Conservation (phyloP, 2,797 vertebrate species). For the Meda fulgida region DNA sequence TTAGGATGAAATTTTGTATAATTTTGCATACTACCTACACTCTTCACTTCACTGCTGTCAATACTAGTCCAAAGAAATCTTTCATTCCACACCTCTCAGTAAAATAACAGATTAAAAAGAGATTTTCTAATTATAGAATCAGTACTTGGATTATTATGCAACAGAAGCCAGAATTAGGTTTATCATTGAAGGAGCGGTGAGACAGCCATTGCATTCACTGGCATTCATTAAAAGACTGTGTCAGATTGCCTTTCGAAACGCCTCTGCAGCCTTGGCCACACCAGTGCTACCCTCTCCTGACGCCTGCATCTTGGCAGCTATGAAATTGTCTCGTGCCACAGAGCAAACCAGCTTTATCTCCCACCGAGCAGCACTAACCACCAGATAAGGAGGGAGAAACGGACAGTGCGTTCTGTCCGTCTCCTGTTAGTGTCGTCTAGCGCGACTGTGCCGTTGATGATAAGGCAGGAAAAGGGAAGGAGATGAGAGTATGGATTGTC, state of each 20-base stretch:
- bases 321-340: conserved; percentile 59
- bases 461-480: conserved; percentile 54
- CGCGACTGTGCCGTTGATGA: conserved; percentile 49
- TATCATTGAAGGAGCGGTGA: conserved; percentile 35
- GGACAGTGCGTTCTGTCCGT: conserved; percentile 40
- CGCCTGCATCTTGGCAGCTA: conserved; percentile 56
- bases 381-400: conserved; percentile 50
- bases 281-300: conserved; percentile 17
- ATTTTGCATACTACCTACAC: background rate
- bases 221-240: conserved; percentile 56
- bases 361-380: conserved; percentile 59
- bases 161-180: conserved; percentile 39
- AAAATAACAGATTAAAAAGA: conserved; percentile 47
- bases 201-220: conserved; percentile 29
- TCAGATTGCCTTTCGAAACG: conserved; percentile 51
- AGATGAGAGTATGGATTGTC: conserved; percentile 52
- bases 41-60: background rate
- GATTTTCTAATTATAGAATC: conserved; percentile 40
- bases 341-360: conserved; percentile 61
- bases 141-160: conserved; percentile 44
- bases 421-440: conserved; percentile 43
- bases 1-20: background rate
- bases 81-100: conserved; percentile 28
- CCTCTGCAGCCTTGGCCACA: conserved; percentile 38
- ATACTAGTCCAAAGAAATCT: background rate